Evolutionary conservation across 2,888 invertebrate species (phyloP), one percentile per base, ranked within the genome.

Genomic region (Nyleta sp.): DNA sequence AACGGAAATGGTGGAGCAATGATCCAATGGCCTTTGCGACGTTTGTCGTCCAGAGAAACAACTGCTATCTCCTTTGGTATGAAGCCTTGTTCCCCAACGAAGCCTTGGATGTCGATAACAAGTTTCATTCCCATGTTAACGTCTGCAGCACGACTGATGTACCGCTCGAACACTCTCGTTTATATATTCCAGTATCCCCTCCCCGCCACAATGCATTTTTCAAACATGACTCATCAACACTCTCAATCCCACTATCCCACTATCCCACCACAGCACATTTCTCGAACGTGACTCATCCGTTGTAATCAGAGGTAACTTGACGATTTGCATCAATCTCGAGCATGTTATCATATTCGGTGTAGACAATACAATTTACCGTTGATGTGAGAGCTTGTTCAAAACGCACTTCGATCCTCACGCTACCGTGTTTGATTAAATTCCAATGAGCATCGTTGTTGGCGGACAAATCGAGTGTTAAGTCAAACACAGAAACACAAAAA

Each of bases 291-390:
- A 24, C 24, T 24, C 24, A 7, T 13, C 53, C 18, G 18, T 24
- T 65, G 40, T 5, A 48, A 60, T 38, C 38, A 2, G 38, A 5
- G 4, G 13, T 38, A 11, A 42, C 42, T 5, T 42, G 42, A 6
- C 42, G 42, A 10, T 11, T 52, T 10, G 33, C 7, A 44, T 85
- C 84, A 7, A 85, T 84, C 64, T 87, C 84, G n/a, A 87, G 68
- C 5, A 86, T 33, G 65, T 85, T 87, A 52, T 87, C 84, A 50
- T 82, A 86, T 67, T 86, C 86, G 0, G 83, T 79, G 48, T 85
- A 65, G 11, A 84, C 44, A 6, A 86, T 64, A n/a, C 80, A 81
- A 52, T 82, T 52, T 5, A 52, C 11, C 1, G 52, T 33, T 1
- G 5, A 2, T 6, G 83, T 1, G 24, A 87, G 28, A 11, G 82